phyloP scores from a whole-genome alignment of 1,140 invertebrate species.

The Drosophila funebris region DNA sequence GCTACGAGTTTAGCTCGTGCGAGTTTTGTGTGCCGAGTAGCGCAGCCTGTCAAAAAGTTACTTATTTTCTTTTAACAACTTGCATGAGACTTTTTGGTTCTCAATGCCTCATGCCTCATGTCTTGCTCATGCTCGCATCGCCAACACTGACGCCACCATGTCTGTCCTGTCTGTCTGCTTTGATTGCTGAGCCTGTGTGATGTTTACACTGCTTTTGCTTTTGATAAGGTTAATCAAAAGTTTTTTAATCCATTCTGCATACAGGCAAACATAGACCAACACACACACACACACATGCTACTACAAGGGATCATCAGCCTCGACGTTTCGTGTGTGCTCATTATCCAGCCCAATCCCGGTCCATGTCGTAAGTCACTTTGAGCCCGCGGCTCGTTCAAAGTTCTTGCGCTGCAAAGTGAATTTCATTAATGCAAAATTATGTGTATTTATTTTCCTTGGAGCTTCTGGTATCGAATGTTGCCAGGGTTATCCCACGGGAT shows the following conservation, averaged over 20 bases:
- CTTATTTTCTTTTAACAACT: conserved; percentile 82
- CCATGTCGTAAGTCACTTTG: conserved; percentile 46
- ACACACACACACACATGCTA: conserved; percentile 16
- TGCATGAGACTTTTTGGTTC: conserved; percentile 70
- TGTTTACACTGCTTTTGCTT: conserved; percentile 80
- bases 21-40: conserved; percentile 53
- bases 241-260: conserved; percentile 83
- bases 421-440: conserved; percentile 81
- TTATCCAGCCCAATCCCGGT: conserved; percentile 56
- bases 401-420: conserved; percentile 68
- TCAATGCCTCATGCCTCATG: too few species aligned
- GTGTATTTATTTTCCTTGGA: conserved; percentile 72
- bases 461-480: conserved; percentile 18
- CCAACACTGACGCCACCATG: not conserved
- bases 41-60: conserved; percentile 76
- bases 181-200: conserved; percentile 69
- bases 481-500: not conserved
- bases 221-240: conserved; percentile 83
- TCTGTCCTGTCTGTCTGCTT: conserved; percentile 23
- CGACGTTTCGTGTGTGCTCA: conserved; percentile 63
- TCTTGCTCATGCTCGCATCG: conserved; percentile 7
- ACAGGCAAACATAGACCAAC: conserved; percentile 72
- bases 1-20: conserved; percentile 53
- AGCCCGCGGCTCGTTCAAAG: conserved; percentile 70
- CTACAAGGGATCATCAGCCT: conserved; percentile 57